Conservation (phyloP, 2,113 vertebrate genomes). For the Strix aluco region DNA sequence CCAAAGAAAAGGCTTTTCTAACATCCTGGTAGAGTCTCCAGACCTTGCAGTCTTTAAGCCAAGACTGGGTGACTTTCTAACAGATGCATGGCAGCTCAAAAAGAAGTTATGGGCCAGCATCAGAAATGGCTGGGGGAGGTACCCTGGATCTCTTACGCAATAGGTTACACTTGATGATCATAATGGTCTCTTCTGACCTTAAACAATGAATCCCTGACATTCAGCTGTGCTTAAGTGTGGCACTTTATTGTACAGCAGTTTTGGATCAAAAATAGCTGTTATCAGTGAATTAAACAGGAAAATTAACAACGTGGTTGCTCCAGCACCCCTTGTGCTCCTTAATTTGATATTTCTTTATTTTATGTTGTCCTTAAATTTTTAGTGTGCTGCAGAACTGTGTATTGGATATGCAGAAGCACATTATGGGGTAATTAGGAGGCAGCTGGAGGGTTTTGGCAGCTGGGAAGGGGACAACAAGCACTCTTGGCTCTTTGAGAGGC, state of each 20-base stretch:
- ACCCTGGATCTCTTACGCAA: not conserved
- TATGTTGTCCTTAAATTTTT: constrained; percentile 25
- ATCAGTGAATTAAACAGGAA: constrained; percentile 34
- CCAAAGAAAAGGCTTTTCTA: not conserved
- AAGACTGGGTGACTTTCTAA: not conserved
- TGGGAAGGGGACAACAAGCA: constrained; percentile 43
- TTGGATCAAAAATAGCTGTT: constrained; percentile 12
- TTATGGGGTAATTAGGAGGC: constrained; percentile 51
- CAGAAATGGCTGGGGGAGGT: not conserved
- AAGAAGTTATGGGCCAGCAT: not conserved
- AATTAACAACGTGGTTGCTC: not conserved
- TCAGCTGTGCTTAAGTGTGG: constrained; percentile 28
- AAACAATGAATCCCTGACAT: constrained; percentile 18
- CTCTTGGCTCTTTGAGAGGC: constrained; percentile 50
- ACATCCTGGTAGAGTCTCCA: not conserved
- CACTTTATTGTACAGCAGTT: constrained; percentile 19
- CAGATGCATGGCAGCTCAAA: not conserved
- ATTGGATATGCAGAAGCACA: constrained; percentile 4
- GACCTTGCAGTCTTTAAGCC: not conserved
- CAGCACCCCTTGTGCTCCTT: not conserved
- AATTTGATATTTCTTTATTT: constrained; percentile 36
- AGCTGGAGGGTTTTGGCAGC: constrained; percentile 60
- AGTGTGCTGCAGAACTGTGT: not conserved
- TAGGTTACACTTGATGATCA: not conserved
- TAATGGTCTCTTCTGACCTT: constrained; percentile 17